Evolutionary conservation across 2,797 vertebrate genomes (phyloP).

Genomic region (Scarus forsteni): DNA sequence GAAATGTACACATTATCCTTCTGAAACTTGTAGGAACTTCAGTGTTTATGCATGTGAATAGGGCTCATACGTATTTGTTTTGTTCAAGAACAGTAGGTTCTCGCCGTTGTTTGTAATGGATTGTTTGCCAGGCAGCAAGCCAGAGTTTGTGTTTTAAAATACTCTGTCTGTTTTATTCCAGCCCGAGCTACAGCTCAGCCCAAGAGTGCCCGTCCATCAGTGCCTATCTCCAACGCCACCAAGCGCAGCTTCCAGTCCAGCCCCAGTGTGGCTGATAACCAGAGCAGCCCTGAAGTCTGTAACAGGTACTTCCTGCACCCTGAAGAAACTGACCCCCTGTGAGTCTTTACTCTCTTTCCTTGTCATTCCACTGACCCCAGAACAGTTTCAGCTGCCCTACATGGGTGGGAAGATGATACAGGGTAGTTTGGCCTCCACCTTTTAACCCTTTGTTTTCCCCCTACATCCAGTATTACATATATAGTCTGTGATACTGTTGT

Average conservation of each 20-base stretch:
- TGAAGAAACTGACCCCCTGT: slow-evolving; percentile 89
- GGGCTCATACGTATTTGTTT: too few species aligned
- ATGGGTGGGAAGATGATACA: slow-evolving; percentile 29
- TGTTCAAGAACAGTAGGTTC: background rate
- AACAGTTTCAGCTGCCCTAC: slow-evolving; percentile 38
- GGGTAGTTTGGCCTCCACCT: slow-evolving; percentile 12
- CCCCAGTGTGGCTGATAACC: slow-evolving; percentile 84
- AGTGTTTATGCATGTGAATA: too few species aligned
- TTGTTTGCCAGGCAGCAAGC: background rate
- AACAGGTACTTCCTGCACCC: slow-evolving; percentile 91
- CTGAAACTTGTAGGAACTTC: too few species aligned
- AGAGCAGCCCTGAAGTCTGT: slow-evolving; percentile 86
- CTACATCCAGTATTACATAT: background rate
- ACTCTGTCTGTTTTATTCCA: slow-evolving; percentile 52
- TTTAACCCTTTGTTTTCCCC: slow-evolving; percentile 19
- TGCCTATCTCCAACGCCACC: slow-evolving; percentile 97
- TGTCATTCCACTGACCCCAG: slow-evolving; percentile 49
- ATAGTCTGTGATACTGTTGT: background rate
- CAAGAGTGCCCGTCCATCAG: slow-evolving; percentile 89
- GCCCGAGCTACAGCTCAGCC: slow-evolving; percentile 90
- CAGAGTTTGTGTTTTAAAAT: background rate
- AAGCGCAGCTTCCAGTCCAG: slow-evolving; percentile 94
- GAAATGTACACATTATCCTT: too few species aligned
- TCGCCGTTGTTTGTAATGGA: background rate
- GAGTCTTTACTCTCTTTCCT: slow-evolving; percentile 78